Evolutionary conservation across 1,140 invertebrate genomes (phyloP), one percentile per base, ranked within the genome.

Genomic region (Euwallacea similis): DNA sequence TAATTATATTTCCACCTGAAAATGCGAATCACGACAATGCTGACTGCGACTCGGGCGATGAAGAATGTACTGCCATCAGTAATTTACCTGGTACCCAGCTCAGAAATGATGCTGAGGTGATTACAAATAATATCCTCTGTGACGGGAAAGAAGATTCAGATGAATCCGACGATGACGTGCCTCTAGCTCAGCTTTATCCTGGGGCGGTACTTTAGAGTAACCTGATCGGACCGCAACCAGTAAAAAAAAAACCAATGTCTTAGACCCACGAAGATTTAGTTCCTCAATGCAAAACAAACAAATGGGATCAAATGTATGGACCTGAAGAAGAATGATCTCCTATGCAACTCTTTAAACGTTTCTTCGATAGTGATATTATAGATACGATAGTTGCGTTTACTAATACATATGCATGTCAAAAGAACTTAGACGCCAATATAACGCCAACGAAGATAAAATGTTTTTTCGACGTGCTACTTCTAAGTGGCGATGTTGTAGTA

Each of bases 1-100:
- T n/a, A n/a, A n/a, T n/a, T n/a, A n/a, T n/a, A n/a, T n/a, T n/a
- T n/a, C n/a, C n/a, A n/a, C n/a, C n/a, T n/a, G n/a, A n/a, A n/a
- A n/a, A n/a, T n/a, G n/a, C n/a, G n/a, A n/a, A n/a, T n/a, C n/a
- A n/a, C n/a, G n/a, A n/a, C n/a, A n/a, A n/a, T n/a, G n/a, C n/a
- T n/a, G n/a, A n/a, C n/a, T n/a, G n/a, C n/a, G n/a, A n/a, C n/a
- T n/a, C n/a, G n/a, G n/a, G n/a, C n/a, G n/a, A n/a, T n/a, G n/a
- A n/a, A n/a, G n/a, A n/a, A n/a, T n/a, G n/a, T 50, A 65, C 73
- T 42, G 64, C 13, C 16, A 55, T 66, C 41, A 66, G 73, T 58
- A 74, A 74, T 63, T 62, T 75, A 42, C 67, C 74, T 43, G 68
- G 54, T 44, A 41, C 13, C 11, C 72, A 74, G 55, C 41, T 73